These are phyloP conservation scores for Temnothorax rugatulus DNA, from an alignment of 2,888 invertebrate species.

Conservation along the genomic window DNA sequence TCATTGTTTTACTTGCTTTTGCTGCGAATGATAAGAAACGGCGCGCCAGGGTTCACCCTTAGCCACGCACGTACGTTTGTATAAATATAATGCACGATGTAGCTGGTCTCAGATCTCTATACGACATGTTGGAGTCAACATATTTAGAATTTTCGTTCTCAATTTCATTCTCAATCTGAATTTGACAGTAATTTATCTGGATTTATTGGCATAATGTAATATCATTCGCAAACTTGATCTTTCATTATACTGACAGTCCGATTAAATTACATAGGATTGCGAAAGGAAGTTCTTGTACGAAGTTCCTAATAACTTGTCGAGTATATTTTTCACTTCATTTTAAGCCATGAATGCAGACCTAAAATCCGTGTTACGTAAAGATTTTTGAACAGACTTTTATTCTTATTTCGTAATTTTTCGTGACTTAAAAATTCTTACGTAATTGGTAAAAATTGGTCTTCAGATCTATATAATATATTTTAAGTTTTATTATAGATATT, in stretches of 20 bases:
- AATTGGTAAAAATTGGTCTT: conserved; percentile 2
- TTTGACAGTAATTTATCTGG: conserved; percentile 22
- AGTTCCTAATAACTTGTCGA: neutral
- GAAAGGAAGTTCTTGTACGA: neutral
- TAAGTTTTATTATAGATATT: neutral
- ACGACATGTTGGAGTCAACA: neutral
- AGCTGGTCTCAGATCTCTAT: neutral
- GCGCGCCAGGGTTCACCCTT: conserved; percentile 17
- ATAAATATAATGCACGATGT: neutral
- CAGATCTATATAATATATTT: neutral
- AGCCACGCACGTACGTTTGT: neutral
- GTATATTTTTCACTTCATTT: neutral
- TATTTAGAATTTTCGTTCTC: conserved; percentile 3
- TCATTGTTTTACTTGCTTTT: conserved; percentile 77
- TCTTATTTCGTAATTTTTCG: conserved; percentile 15
- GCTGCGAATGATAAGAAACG: conserved; percentile 67
- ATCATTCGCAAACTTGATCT: conserved; percentile 12
- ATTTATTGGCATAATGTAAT: conserved; percentile 25
- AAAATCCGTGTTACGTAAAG: neutral
- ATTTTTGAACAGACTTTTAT: conserved; percentile 9
- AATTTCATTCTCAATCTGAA: conserved; percentile 4
- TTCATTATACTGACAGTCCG: conserved; percentile 6
- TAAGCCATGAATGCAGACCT: neutral
- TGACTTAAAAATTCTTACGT: neutral
- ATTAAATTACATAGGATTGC: conserved; percentile 6